Percentiles rank a stretch among this genome's conserved stretches.
Conservation (phyloP, 2,113 vertebrate genomes). For the Pycnonotus jocosus region DNA sequence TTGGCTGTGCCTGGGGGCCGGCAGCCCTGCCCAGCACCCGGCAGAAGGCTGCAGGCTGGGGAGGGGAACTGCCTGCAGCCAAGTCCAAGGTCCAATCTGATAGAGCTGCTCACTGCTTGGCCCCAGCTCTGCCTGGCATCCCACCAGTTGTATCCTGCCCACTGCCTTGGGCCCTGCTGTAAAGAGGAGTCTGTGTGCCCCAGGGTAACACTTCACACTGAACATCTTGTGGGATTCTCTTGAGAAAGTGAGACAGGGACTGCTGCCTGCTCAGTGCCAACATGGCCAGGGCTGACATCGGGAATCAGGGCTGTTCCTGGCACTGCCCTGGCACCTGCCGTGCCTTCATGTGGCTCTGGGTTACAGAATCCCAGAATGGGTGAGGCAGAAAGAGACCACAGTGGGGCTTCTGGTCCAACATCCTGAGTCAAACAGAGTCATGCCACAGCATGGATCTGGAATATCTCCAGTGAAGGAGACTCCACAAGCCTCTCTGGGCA, state of each 20-base stretch:
- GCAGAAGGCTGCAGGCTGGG: background rate
- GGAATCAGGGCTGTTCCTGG: background rate
- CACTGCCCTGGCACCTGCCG: background rate
- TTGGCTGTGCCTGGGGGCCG: background rate
- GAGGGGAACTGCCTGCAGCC: background rate
- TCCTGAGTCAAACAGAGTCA: background rate
- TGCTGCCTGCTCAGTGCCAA: background rate
- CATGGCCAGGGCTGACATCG: accelerated
- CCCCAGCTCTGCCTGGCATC: background rate
- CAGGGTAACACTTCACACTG: too few relatives aligned
- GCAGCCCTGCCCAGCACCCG: background rate
- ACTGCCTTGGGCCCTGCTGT: accelerated
- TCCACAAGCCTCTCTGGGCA: background rate
- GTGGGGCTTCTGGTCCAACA: background rate
- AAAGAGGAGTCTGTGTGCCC: accelerated
- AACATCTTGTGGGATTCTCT: accelerated
- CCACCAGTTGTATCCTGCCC: background rate
- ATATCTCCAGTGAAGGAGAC: background rate
- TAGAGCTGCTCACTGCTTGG: accelerated
- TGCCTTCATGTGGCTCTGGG: background rate
- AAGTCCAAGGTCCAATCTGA: slow-evolving; percentile 22
- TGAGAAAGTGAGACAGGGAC: accelerated
- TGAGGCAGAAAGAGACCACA: background rate
- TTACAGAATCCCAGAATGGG: background rate
- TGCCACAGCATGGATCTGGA: background rate